Evolutionary conservation across 1,140 invertebrate species (phyloP), one percentile per base, ranked within the genome.

Genomic region (Trachymyrmex cornetzi): DNA sequence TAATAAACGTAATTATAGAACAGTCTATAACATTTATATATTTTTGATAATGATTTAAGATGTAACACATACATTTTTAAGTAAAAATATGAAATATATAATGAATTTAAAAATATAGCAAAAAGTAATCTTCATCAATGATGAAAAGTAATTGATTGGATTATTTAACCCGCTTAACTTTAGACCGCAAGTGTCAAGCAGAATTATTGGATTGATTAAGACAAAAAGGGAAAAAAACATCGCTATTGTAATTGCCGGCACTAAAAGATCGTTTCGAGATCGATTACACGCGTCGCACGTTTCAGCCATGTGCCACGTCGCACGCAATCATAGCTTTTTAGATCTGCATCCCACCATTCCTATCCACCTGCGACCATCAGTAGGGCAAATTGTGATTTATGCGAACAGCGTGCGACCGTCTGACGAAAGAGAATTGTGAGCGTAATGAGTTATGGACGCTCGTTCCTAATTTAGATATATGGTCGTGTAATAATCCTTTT

Each of bases 371-470:
- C 64, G 86, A 85, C 84, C 77, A 84, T 55, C 53, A 75, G 63
- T 86, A 88, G 81, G 59, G 77, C 86, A 90, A 90, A 90, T 90
- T 90, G 86, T 90, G 89, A 90, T 90, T 90, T 90, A 90, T 90
- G 86, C 66, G 69, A n/a, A 38, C 71, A 59, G 77, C 81, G 61
- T 71, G 77, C 85, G 74, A 67, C 89, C 75, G 55, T 24, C 87
- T 90, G 89, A 90, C 86, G 89, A 90, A 90, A 90, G 89, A 90
- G 89, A 90, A 90, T 90, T 90, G 89, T 82, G 86, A 79, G 66
- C 77, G 81, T 90, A 90, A 90, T 88, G 89, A 90, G 66, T 90
- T 90, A 90, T 88, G 77, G 77, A 88, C 71, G 87, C 64, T 90
- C 55, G 71, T 55, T 69, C 55, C 77, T 90, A 90, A 90, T 90